phyloP scores from a whole-genome alignment of 2,888 invertebrate species.

The Xiphydria camelus region DNA sequence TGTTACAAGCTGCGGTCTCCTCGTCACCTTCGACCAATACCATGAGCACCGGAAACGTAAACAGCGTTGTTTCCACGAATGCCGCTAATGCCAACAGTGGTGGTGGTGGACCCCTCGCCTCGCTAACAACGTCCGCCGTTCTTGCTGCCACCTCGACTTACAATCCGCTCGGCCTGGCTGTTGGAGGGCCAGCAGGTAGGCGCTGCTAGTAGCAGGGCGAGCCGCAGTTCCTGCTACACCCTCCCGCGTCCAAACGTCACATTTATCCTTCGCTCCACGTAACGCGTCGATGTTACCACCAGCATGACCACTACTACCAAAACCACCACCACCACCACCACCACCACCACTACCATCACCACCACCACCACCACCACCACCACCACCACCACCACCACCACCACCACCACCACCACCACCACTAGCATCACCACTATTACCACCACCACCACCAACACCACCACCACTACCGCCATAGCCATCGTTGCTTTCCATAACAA shows the following conservation, averaged over 20 bases:
- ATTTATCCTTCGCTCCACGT: too few species aligned
- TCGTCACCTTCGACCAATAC: constrained; percentile 49
- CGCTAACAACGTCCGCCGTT: constrained; percentile 53
- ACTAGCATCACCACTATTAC: constrained; percentile 4
- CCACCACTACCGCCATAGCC: too few species aligned
- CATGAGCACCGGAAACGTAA: constrained; percentile 61
- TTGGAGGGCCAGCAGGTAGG: constrained; percentile 77
- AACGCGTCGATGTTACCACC: too few species aligned
- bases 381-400: constrained; percentile 10
- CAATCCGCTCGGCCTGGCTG: constrained; percentile 85
- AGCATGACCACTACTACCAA: too few species aligned
- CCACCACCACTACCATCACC: too few species aligned
- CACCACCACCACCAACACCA: too few species aligned
- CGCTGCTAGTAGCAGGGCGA: constrained; percentile 57
- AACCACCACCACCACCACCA: too few species aligned
- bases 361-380: too few species aligned
- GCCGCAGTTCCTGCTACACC: constrained; percentile 57
- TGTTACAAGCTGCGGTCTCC: constrained; percentile 53
- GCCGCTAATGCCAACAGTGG: constrained; percentile 61
- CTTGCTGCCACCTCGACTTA: constrained; percentile 67
- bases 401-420: constrained; percentile 8
- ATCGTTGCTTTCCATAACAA: too few species aligned
- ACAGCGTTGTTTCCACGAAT: constrained; percentile 46
- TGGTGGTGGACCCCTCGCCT: constrained; percentile 55
- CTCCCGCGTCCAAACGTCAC: constrained; percentile 27